Evolutionary conservation across 2,888 invertebrate genomes (phyloP).

Genomic region (Scaeva pyrastri): DNA sequence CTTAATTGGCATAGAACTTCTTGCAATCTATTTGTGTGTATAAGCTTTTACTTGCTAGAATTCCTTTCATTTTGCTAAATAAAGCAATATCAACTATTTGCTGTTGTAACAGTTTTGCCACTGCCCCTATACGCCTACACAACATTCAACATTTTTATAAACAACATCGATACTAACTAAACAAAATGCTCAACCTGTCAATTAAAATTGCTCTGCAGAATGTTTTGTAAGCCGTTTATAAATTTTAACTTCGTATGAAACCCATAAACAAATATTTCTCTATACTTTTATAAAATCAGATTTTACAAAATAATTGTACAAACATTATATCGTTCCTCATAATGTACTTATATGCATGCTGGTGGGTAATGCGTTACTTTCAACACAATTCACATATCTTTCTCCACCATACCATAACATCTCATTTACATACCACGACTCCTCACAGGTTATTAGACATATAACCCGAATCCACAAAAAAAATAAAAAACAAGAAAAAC

Average conservation of each 20-base stretch:
- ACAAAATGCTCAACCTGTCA: no score
- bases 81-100: no score
- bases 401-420: slow-evolving; percentile 33
- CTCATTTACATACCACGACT: slow-evolving; percentile 29
- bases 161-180: no score
- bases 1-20: no score
- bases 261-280: not conserved
- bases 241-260: not conserved
- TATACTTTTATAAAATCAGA: slow-evolving; percentile 2
- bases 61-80: no score
- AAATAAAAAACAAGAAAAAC: not conserved
- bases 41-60: no score
- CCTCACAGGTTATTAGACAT: slow-evolving; percentile 29
- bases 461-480: slow-evolving; percentile 16
- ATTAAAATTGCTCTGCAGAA: not conserved
- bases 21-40: no score
- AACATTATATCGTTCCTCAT: no score
- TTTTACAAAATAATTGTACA: not conserved
- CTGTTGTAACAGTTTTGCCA: no score
- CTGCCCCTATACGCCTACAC: no score
- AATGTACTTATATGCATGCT: not conserved
- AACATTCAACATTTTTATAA: no score
- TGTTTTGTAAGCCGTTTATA: not conserved
- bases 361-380: not conserved
- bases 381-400: slow-evolving; percentile 19